Percentiles rank a stretch among this genome's conserved stretches.
Evolutionary conservation across 2,888 invertebrate species (phyloP).

Genomic region (Noctua comes): DNA sequence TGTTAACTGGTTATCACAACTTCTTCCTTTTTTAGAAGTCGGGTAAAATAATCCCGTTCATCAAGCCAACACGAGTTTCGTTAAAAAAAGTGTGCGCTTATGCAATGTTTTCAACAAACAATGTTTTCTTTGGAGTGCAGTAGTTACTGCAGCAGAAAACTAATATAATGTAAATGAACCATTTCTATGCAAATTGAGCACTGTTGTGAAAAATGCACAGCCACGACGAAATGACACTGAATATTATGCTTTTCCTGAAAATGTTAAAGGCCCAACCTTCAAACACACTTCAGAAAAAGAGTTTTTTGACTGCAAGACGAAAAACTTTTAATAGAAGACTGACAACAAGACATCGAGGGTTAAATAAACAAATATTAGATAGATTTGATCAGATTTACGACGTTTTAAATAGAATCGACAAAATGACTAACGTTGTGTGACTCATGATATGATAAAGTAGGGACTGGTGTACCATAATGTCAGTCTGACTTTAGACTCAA

Average conservation of each 20-base stretch:
- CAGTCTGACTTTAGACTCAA: background rate
- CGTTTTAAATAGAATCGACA: background rate
- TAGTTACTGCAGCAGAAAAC: slow-evolving; percentile 5
- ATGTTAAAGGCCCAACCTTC: background rate
- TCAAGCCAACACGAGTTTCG: background rate
- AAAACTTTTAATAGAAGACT: background rate
- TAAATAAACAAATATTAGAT: background rate
- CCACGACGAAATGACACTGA: slow-evolving; percentile 29
- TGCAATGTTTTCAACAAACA: slow-evolving; percentile 9
- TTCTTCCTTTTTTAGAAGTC: too few relatives aligned
- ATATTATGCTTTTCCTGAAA: slow-evolving; percentile 12
- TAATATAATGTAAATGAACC: slow-evolving; percentile 49
- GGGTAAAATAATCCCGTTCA: background rate
- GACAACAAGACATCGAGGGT: background rate
- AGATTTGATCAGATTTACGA: background rate
- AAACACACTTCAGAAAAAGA: background rate
- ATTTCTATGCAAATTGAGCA: slow-evolving; percentile 59
- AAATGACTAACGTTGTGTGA: background rate
- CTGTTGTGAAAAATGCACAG: slow-evolving; percentile 42
- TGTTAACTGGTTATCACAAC: too few relatives aligned
- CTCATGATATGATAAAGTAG: background rate
- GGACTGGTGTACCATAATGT: background rate
- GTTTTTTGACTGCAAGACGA: background rate
- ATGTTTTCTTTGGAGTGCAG: slow-evolving; percentile 12
- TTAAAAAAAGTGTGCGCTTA: background rate